These are phyloP conservation scores for Antigone vipio DNA, from an alignment of 2,113 vertebrate species.

Conservation along the genomic window DNA sequence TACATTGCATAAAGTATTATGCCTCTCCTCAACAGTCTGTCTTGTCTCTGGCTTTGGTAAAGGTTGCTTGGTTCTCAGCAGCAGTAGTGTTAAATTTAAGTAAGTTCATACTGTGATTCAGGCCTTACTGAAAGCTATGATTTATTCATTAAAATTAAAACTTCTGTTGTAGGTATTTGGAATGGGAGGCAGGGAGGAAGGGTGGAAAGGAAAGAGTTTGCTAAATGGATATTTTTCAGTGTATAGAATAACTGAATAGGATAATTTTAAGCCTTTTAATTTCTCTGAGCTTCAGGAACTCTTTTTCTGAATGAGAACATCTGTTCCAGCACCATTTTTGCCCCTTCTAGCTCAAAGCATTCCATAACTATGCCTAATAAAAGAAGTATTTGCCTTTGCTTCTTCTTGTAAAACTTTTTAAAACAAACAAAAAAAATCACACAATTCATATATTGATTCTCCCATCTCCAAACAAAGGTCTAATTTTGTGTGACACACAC, in stretches of 20 bases:
- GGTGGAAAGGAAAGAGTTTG: neutral
- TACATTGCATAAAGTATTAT: neutral
- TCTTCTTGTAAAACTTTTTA: neutral
- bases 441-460: neutral
- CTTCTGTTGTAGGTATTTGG: neutral
- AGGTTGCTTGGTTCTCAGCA: neutral
- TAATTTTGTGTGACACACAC: neutral
- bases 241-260: neutral
- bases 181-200: neutral
- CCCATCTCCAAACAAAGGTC: neutral
- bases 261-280: neutral
- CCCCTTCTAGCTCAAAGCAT: neutral
- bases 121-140: neutral
- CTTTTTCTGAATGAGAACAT: conserved; percentile 27
- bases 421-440: neutral
- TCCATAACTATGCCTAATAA: neutral
- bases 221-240: neutral
- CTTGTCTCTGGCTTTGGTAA: neutral
- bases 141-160: conserved; percentile 26
- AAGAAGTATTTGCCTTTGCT: neutral
- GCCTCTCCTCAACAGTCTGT: neutral
- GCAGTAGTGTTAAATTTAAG: neutral
- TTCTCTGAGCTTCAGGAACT: neutral
- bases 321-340: neutral
- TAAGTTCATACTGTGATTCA: neutral